A percentile compares a stretch with the other conserved stretches of the same genome.
These are phyloP conservation scores for Mirounga angustirostris DNA, from an alignment of 2,113 vertebrate genomes.

Conservation along the genomic window DNA sequence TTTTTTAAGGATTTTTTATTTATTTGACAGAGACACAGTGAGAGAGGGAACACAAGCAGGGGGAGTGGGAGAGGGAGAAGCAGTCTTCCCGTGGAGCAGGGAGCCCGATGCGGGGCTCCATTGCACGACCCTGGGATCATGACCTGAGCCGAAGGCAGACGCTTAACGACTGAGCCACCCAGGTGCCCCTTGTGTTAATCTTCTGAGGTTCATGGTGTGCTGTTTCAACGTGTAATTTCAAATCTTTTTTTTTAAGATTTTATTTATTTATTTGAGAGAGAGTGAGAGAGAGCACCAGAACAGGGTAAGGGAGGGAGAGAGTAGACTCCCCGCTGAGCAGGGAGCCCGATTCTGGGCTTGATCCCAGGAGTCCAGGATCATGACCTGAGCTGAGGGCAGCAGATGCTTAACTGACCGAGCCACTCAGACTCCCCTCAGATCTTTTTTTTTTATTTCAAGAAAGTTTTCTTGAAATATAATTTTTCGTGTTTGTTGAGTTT, in stretches of 20 bases:
- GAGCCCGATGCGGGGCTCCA: too few species aligned
- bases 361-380: background rate
- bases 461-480: background rate
- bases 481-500: slow-evolving; percentile 16
- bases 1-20: too few species aligned
- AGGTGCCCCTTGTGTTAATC: background rate
- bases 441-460: background rate
- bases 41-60: too few species aligned
- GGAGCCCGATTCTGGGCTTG: too few species aligned
- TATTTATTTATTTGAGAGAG: background rate
- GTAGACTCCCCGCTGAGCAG: background rate
- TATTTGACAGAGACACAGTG: too few species aligned
- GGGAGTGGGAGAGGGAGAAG: too few species aligned
- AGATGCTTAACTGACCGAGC: background rate
- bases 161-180: too few species aligned
- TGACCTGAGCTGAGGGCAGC: background rate
- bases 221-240: background rate
- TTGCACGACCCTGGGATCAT: too few species aligned
- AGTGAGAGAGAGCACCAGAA: background rate
- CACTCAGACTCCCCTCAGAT: background rate
- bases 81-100: too few species aligned
- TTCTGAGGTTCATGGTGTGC: background rate
- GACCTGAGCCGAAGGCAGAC: too few species aligned
- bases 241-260: background rate
- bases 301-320: background rate